Conservation (phyloP, 2,888 invertebrate genomes). For the Cephus pulcher region DNA sequence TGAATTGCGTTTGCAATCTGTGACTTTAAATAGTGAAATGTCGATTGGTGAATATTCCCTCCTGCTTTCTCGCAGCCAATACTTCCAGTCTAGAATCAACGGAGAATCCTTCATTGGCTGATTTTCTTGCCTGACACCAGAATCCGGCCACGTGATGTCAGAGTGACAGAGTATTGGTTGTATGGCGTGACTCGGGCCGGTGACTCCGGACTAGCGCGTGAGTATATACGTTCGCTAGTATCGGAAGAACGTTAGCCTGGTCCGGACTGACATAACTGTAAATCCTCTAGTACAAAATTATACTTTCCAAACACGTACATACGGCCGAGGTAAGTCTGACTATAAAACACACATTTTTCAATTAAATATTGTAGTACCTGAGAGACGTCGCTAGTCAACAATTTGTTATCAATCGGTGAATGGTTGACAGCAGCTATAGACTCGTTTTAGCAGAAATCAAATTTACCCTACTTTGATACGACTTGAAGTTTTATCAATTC, state of each 20-base stretch:
- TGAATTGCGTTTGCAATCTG: neutral
- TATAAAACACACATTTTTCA: neutral
- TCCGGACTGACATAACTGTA: constrained; percentile 2
- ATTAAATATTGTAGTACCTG: neutral
- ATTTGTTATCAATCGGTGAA: neutral
- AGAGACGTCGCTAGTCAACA: neutral
- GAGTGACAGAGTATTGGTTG: constrained; percentile 18
- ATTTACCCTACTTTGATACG: neutral
- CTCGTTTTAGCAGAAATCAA: neutral
- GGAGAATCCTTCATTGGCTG: neutral
- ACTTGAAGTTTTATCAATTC: neutral
- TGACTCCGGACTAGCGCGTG: constrained; percentile 18
- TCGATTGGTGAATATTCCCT: neutral
- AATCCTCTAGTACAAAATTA: neutral
- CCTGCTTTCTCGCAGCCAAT: neutral
- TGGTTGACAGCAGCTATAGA: neutral
- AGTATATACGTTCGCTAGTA: constrained; percentile 22
- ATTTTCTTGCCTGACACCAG: neutral
- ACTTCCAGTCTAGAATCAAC: neutral
- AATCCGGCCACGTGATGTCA: constrained; percentile 34
- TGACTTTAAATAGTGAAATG: neutral
- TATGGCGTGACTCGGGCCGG: constrained; percentile 36
- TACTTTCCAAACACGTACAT: neutral
- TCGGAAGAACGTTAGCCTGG: constrained; percentile 26
- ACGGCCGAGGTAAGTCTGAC: neutral